Conservation (phyloP, 2,113 vertebrate genomes). For the Argyrosomus japonicus region DNA sequence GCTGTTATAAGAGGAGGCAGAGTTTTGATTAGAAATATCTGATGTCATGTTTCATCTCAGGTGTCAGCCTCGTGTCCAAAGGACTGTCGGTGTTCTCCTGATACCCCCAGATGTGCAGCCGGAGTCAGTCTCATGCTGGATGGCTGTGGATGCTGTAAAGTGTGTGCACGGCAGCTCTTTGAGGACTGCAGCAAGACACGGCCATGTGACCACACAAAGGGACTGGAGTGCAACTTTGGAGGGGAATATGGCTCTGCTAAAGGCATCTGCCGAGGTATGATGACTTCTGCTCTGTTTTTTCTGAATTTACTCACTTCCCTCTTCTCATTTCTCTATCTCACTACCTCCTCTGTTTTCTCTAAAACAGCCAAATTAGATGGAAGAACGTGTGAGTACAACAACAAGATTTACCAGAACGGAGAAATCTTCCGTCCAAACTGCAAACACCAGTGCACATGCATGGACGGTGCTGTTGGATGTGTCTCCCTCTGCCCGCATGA, state of each 20-base stretch:
- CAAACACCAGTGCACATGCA: constrained; percentile 97
- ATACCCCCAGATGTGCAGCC: constrained; percentile 85
- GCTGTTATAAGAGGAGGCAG: background rate
- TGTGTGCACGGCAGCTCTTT: constrained; percentile 94
- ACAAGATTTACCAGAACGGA: constrained; percentile 95
- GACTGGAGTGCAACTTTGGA: constrained; percentile 96
- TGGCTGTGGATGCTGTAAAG: constrained; percentile 91
- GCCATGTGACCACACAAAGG: constrained; percentile 94
- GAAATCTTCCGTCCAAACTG: constrained; percentile 97
- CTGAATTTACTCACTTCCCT: background rate
- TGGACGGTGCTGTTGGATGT: constrained; percentile 93
- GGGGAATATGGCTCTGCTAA: constrained; percentile 85
- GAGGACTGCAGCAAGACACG: constrained; percentile 92
- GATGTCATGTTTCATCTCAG: constrained; percentile 33
- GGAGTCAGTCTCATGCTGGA: constrained; percentile 89
- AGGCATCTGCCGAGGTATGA: constrained; percentile 94
- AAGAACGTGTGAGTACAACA: constrained; percentile 95
- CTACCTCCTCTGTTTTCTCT: constrained; percentile 29
- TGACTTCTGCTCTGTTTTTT: background rate
- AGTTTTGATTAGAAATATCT: background rate
- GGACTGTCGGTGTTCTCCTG: constrained; percentile 58
- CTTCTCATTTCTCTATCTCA: background rate
- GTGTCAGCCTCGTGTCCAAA: constrained; percentile 61
- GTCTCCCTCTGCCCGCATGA: constrained; percentile 92
- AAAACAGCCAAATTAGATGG: constrained; percentile 91